Conservation (phyloP, 92 coral and sea anemone species). For the Virgularia gustaviana region DNA sequence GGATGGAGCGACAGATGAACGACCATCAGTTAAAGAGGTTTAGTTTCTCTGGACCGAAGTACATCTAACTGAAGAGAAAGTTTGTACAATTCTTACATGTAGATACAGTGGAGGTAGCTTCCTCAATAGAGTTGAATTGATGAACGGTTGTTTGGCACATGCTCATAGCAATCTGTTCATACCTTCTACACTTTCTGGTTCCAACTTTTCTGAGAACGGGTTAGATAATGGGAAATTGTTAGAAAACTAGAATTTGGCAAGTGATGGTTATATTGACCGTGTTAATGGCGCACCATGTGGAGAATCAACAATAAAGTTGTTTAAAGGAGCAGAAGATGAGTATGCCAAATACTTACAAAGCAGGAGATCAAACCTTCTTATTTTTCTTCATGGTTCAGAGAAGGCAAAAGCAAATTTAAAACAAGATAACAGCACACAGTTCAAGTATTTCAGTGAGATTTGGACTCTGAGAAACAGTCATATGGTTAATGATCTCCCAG, state of each 20-base stretch:
- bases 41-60: conserved; percentile 41
- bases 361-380: conserved; percentile 46
- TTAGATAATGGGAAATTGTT: conserved; percentile 44
- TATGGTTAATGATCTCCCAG: conserved; percentile 40
- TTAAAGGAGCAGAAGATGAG: conserved; percentile 45
- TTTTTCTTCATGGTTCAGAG: conserved; percentile 49
- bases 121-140: conserved; percentile 42
- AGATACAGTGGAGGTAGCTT: conserved; percentile 40
- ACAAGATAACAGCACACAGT: conserved; percentile 38
- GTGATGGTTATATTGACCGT: conserved; percentile 41
- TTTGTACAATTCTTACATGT: conserved; percentile 23
- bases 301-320: conserved; percentile 27
- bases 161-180: conserved; percentile 42
- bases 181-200: conserved; percentile 56
- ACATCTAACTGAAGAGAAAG: conserved; percentile 40
- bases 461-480: conserved; percentile 53
- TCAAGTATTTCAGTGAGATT: conserved; percentile 44
- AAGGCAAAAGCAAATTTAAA: conserved; percentile 34
- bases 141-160: conserved; percentile 40
- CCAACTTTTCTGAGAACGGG: conserved; percentile 41
- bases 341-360: conserved; percentile 41
- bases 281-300: conserved; percentile 61
- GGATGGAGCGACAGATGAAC: conserved; percentile 42
- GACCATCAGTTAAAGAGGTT: conserved; percentile 37
- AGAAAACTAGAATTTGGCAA: conserved; percentile 44